A percentile compares a stretch with the other conserved stretches of the same genome.
Conservation (phyloP, 2,888 invertebrate genomes). For the Conops quadrifasciatus region DNA sequence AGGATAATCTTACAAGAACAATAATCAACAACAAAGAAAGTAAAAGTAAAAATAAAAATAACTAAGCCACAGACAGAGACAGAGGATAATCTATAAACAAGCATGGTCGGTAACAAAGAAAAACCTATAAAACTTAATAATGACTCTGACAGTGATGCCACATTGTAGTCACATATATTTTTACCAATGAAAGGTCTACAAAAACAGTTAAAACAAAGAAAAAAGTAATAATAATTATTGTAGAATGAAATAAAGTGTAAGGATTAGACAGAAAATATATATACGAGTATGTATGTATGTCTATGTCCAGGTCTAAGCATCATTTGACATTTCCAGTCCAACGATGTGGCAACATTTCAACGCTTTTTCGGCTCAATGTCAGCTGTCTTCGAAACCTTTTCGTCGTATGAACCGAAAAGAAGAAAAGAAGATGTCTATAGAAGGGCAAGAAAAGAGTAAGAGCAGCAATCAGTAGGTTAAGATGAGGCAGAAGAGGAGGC, state of each 20-base stretch:
- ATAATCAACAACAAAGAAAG: constrained; percentile 1
- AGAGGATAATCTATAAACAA: background rate
- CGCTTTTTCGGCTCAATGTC: constrained; percentile 7
- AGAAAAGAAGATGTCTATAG: no score
- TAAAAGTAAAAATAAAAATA: background rate
- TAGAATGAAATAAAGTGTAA: no score
- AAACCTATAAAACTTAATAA: constrained; percentile 9
- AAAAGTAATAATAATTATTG: background rate
- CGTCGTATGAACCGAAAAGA: background rate
- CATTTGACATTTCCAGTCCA: background rate
- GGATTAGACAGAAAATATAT: no score
- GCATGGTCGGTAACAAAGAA: background rate
- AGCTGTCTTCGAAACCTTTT: constrained; percentile 3
- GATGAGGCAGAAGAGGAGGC: no score
- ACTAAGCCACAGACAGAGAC: background rate
- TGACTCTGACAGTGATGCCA: constrained; percentile 4
- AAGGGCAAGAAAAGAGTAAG: no score
- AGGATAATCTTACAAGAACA: background rate
- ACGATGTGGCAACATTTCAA: constrained; percentile 13
- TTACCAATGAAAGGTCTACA: no score
- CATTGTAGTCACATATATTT: background rate
- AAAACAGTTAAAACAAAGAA: background rate
- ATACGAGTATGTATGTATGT: background rate
- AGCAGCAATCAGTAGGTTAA: no score
- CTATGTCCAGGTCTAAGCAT: background rate